These are phyloP conservation scores for Actinia equina DNA, from an alignment of 64 coral and sea anemone genomes.

Conservation along the genomic window DNA sequence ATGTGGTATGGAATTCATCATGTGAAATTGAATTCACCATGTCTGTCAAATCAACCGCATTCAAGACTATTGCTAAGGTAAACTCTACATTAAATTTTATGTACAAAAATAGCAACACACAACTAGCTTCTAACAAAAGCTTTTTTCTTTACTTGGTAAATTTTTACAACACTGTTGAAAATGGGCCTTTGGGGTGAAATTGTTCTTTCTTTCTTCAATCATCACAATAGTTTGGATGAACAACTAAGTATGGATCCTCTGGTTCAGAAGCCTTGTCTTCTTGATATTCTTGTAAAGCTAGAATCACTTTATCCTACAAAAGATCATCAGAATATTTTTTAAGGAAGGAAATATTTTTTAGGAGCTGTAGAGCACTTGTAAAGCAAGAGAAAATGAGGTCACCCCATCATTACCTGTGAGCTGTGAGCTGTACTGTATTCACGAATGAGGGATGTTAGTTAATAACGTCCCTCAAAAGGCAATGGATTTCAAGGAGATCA, in stretches of 20 bases:
- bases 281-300: constrained; percentile 73
- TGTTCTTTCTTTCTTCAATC: constrained; percentile 31
- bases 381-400: not conserved
- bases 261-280: constrained; percentile 61
- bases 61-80: too few relatives aligned
- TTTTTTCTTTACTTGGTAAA: too few relatives aligned
- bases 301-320: constrained; percentile 83
- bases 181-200: not conserved
- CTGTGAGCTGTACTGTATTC: too few relatives aligned
- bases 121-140: not conserved
- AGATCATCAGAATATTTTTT: not conserved
- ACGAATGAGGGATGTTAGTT: too few relatives aligned
- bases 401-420: too few relatives aligned
- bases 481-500: too few relatives aligned
- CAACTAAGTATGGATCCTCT: constrained; percentile 88
- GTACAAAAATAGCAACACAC: not conserved
- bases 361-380: not conserved
- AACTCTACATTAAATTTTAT: too few relatives aligned
- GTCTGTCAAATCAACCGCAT: too few relatives aligned
- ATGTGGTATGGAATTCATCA: too few relatives aligned
- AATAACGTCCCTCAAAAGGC: too few relatives aligned
- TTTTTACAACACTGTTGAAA: not conserved
- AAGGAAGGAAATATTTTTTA: not conserved
- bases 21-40: too few relatives aligned
- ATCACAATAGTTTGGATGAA: constrained; percentile 88